phyloP scores from a whole-genome alignment of 2,797 vertebrate species.

The Okamejei kenojei region DNA sequence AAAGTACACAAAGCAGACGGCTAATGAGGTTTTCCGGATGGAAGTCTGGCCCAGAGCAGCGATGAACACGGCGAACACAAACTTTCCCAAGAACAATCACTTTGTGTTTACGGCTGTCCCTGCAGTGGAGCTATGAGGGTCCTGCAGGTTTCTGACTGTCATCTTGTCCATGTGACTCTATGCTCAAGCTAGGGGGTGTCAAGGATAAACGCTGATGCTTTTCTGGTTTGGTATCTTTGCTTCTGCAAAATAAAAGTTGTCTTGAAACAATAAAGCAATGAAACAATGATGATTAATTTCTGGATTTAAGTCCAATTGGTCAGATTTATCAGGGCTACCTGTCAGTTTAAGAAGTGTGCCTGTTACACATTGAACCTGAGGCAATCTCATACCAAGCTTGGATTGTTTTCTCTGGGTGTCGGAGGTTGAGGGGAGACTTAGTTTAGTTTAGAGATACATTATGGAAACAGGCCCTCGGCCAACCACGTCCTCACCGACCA shows the following conservation, averaged over 20 bases:
- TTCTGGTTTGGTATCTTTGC: background rate
- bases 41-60: too few species aligned
- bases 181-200: background rate
- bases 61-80: too few species aligned
- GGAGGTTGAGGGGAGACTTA: too few species aligned
- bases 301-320: background rate
- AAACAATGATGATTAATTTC: background rate
- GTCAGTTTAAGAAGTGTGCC: too few species aligned
- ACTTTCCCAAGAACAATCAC: background rate
- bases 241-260: background rate
- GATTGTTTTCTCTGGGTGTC: too few species aligned
- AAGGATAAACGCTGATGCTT: background rate
- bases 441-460: too few species aligned
- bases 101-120: background rate
- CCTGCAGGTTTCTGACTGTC: background rate
- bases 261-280: background rate
- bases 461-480: too few species aligned
- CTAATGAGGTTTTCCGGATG: too few species aligned
- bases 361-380: background rate
- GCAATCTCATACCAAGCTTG: background rate
- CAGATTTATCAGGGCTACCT: too few species aligned
- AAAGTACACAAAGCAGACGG: too few species aligned
- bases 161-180: background rate
- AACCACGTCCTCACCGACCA: too few species aligned
- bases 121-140: background rate